Percentiles rank a stretch among this genome's conserved stretches.
phyloP scores from a whole-genome alignment of 2,888 invertebrate genomes.

The Pomacea canaliculata region DNA sequence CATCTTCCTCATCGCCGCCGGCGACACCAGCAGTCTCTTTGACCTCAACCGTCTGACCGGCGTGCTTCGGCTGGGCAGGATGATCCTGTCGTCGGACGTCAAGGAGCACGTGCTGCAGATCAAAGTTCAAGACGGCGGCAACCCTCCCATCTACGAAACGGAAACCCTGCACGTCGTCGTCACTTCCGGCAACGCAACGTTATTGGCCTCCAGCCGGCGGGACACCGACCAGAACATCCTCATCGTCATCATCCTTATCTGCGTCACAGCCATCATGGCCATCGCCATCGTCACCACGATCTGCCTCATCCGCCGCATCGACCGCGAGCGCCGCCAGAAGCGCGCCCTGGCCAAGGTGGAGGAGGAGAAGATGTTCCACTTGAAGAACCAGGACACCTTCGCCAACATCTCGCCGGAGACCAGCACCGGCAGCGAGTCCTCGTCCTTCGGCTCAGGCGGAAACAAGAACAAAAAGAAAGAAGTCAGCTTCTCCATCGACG shows the following conservation, averaged over 20 bases:
- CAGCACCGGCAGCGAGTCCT: constrained; percentile 21
- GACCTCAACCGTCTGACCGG: constrained; percentile 69
- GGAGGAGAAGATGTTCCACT: constrained; percentile 40
- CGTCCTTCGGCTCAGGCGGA: constrained; percentile 35
- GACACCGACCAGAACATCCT: constrained; percentile 48
- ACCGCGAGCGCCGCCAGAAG: constrained; percentile 39
- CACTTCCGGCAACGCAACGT: constrained; percentile 46
- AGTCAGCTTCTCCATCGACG: constrained; percentile 58
- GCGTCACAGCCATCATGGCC: constrained; percentile 50
- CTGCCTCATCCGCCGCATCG: constrained; percentile 47
- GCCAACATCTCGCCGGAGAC: constrained; percentile 27
- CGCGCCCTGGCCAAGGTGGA: constrained; percentile 27
- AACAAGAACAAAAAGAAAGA: constrained; percentile 52
- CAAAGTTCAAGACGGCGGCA: constrained; percentile 54
- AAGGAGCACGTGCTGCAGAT: constrained; percentile 47
- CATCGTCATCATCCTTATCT: constrained; percentile 53
- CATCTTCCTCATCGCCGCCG: constrained; percentile 76
- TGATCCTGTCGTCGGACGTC: constrained; percentile 46
- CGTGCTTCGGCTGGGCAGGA: constrained; percentile 60
- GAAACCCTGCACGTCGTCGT: constrained; percentile 42
- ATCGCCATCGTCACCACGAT: constrained; percentile 52
- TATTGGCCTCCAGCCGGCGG: constrained; percentile 9
- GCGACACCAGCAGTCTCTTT: constrained; percentile 70
- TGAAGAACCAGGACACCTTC: constrained; percentile 26
- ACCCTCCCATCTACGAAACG: constrained; percentile 43